Evolutionary conservation across 2,797 vertebrate species (phyloP).

Genomic region (Betta splendens): DNA sequence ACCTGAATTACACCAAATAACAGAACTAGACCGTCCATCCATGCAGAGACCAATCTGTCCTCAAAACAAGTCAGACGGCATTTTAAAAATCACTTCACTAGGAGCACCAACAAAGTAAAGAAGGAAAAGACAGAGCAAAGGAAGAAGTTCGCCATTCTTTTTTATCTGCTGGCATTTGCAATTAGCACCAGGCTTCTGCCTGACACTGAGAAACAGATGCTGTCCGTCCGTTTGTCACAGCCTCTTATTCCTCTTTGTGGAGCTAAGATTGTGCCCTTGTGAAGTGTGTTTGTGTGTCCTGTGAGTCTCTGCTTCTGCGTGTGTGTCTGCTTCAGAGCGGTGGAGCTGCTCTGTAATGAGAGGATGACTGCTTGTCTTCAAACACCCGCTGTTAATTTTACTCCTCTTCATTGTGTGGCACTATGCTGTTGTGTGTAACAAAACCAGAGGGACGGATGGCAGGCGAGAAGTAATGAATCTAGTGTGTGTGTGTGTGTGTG

Average conservation of each 20-base stretch:
- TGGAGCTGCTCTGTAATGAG: slow-evolving; percentile 61
- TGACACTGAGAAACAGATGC: slow-evolving; percentile 71
- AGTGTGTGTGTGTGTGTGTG: slow-evolving; percentile 7
- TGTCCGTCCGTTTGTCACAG: slow-evolving; percentile 72
- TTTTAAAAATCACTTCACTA: too few relatives aligned
- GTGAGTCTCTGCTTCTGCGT: slow-evolving; percentile 5
- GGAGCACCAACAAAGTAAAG: too few relatives aligned
- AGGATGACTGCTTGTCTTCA: slow-evolving; percentile 59
- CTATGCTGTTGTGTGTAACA: slow-evolving; percentile 7
- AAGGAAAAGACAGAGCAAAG: slow-evolving; percentile 12
- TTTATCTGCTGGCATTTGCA: slow-evolving; percentile 75
- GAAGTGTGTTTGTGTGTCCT: slow-evolving; percentile 15
- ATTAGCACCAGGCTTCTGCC: slow-evolving; percentile 71
- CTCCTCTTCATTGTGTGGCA: slow-evolving; percentile 31
- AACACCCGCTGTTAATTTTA: slow-evolving; percentile 61
- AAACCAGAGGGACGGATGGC: not conserved
- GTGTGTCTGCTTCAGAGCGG: slow-evolving; percentile 31
- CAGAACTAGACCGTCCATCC: too few relatives aligned
- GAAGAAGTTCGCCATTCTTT: slow-evolving; percentile 70
- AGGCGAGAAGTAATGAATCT: slow-evolving; percentile 34
- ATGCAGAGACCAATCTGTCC: too few relatives aligned
- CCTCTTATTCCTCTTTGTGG: slow-evolving; percentile 60
- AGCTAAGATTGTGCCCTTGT: slow-evolving; percentile 43
- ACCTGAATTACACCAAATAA: too few relatives aligned
- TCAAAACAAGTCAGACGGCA: too few relatives aligned